Evolutionary conservation across 2,797 vertebrate species (phyloP).

Genomic region (Holocentrus rufus): DNA sequence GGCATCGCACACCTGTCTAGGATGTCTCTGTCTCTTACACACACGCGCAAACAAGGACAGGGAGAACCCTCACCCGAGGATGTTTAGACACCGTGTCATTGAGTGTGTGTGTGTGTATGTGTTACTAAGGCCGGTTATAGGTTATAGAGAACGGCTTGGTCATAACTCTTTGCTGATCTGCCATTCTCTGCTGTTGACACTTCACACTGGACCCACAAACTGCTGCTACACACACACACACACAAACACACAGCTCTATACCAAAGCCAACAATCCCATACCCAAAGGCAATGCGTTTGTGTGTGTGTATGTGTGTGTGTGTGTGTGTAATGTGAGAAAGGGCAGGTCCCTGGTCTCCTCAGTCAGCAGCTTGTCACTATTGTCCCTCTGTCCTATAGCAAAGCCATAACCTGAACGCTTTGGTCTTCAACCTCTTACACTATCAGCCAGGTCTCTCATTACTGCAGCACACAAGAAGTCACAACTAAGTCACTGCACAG

Average conservation of each 20-base stretch:
- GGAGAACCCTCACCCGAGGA: constrained; percentile 57
- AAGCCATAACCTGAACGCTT: constrained; percentile 47
- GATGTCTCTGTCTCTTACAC: constrained; percentile 37
- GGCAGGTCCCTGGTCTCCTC: constrained; percentile 55
- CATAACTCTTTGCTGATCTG: constrained; percentile 51
- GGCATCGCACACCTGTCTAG: constrained; percentile 76
- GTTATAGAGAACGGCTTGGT: constrained; percentile 40
- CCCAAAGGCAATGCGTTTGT: constrained; percentile 20
- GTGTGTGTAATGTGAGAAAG: constrained; percentile 72
- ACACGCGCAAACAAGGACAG: constrained; percentile 38
- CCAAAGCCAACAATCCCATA: constrained; percentile 32
- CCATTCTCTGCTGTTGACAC: constrained; percentile 40
- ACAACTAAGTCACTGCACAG: constrained; percentile 45
- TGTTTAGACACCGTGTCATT: constrained; percentile 45
- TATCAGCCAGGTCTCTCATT: constrained; percentile 43
- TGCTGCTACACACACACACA: constrained; percentile 15
- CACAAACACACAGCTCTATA: constrained; percentile 30
- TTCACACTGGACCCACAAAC: constrained; percentile 21
- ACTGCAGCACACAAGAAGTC: constrained; percentile 23
- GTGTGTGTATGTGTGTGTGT: constrained; percentile 28
- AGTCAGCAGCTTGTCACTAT: constrained; percentile 36
- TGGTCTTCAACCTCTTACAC: constrained; percentile 6
- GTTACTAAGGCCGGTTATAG: constrained; percentile 53
- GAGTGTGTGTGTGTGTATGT: constrained; percentile 13
- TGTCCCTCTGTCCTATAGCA: constrained; percentile 31